phyloP scores from a whole-genome alignment of 2,113 vertebrate species.

The Cervus canadensis region DNA sequence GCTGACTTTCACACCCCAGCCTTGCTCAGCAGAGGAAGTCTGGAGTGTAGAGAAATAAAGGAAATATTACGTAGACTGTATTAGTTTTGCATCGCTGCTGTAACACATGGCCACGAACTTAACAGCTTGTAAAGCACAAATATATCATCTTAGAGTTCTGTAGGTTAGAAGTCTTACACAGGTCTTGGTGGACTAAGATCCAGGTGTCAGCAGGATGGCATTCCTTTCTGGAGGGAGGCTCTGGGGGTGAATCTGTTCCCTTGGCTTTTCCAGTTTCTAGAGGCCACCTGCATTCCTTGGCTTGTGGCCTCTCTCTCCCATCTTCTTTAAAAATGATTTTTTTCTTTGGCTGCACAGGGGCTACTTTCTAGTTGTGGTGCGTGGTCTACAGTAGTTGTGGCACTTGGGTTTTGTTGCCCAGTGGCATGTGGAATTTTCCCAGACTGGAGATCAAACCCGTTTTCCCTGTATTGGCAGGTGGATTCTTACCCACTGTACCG shows the following conservation, averaged over 20 bases:
- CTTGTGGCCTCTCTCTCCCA: neutral
- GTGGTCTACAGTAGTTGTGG: neutral
- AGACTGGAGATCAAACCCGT: neutral
- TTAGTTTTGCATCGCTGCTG: neutral
- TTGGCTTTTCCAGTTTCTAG: neutral
- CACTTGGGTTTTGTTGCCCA: neutral
- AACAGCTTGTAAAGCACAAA: neutral
- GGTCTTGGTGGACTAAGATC: neutral
- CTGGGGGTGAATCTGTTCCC: neutral
- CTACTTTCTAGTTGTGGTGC: rapidly evolving
- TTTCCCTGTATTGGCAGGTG: neutral
- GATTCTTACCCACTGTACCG: rapidly evolving
- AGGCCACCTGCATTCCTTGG: neutral
- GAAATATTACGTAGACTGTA: no score
- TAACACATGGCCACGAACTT: neutral
- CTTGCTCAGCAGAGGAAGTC: neutral
- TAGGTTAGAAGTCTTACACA: neutral
- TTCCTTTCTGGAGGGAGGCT: neutral
- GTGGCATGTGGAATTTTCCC: neutral
- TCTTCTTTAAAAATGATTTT: neutral
- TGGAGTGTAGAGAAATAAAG: neutral
- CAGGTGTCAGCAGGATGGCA: neutral
- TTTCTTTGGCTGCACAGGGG: neutral
- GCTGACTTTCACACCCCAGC: neutral
- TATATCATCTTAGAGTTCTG: no score